Evolutionary conservation across 2,888 invertebrate species (phyloP).

Genomic region (Odontocolon sp.): DNA sequence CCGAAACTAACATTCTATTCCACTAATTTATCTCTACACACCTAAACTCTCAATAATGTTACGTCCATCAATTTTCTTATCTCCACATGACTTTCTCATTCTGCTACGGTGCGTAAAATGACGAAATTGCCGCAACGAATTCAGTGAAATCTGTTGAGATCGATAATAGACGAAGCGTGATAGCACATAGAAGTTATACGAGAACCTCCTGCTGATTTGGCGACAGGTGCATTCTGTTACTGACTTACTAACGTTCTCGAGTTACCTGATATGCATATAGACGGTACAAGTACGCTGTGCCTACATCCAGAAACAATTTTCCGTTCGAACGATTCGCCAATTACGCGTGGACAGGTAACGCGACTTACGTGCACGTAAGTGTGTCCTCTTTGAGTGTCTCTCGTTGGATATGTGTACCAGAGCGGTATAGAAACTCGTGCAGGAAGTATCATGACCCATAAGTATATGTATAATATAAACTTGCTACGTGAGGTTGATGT

Average conservation of each 20-base stretch:
- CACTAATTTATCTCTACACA: no score
- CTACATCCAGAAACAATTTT: constrained; percentile 32
- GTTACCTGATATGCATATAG: not conserved
- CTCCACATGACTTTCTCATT: not conserved
- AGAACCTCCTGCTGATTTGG: not conserved
- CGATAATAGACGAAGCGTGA: constrained; percentile 31
- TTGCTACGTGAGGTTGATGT: constrained; percentile 14
- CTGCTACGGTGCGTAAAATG: not conserved
- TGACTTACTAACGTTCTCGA: constrained; percentile 4
- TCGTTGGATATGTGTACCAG: not conserved
- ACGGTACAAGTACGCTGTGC: not conserved
- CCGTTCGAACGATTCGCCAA: constrained; percentile 53
- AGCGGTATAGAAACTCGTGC: constrained; percentile 22
- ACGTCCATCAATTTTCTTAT: not conserved
- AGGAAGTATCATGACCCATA: constrained; percentile 17
- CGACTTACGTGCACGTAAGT: constrained; percentile 45
- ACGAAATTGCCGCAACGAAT: constrained; percentile 38
- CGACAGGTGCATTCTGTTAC: not conserved
- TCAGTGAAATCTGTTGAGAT: constrained; percentile 32
- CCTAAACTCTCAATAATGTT: no score
- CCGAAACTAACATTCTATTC: no score
- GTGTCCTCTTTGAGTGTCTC: constrained; percentile 23
- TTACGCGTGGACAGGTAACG: constrained; percentile 46
- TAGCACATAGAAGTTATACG: not conserved
- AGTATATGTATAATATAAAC: constrained; percentile 8